phyloP scores from a whole-genome alignment of 2,888 invertebrate genomes.

The Netelia fuscicornis region DNA sequence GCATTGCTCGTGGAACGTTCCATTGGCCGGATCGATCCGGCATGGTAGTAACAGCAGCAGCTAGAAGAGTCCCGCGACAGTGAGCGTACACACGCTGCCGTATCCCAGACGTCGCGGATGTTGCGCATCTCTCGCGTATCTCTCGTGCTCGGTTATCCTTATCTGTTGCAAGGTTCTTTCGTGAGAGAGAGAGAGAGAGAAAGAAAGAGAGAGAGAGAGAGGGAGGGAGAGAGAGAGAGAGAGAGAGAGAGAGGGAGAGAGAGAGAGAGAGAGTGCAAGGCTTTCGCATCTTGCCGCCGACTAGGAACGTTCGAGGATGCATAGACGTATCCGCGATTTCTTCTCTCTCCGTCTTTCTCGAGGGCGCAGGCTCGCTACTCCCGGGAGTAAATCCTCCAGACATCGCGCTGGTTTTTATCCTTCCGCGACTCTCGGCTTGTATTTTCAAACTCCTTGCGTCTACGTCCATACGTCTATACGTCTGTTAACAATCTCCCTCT shows the following conservation, averaged over 20 bases:
- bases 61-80: constrained; percentile 10
- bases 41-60: background rate
- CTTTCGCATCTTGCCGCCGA: constrained; percentile 2
- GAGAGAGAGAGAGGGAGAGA: no score
- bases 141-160: constrained; percentile 16
- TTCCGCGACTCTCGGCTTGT: constrained; percentile 43
- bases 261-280: background rate
- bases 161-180: constrained; percentile 28
- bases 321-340: constrained; percentile 13
- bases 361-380: background rate
- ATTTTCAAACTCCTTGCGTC: constrained; percentile 45
- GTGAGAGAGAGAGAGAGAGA: background rate
- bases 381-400: constrained; percentile 32
- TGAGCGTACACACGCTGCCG: background rate
- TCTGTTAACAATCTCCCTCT: constrained; percentile 28
- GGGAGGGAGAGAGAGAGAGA: no score
- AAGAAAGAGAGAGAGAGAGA: no score
- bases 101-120: constrained; percentile 9
- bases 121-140: background rate
- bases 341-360: constrained; percentile 39
- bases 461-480: constrained; percentile 50
- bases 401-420: constrained; percentile 34
- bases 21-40: constrained; percentile 2
- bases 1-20: constrained; percentile 12
- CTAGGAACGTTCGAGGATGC: constrained; percentile 46